Evolutionary conservation across 2,888 invertebrate species (phyloP), one percentile per base, ranked within the genome.

Genomic region (Erebia palarica): DNA sequence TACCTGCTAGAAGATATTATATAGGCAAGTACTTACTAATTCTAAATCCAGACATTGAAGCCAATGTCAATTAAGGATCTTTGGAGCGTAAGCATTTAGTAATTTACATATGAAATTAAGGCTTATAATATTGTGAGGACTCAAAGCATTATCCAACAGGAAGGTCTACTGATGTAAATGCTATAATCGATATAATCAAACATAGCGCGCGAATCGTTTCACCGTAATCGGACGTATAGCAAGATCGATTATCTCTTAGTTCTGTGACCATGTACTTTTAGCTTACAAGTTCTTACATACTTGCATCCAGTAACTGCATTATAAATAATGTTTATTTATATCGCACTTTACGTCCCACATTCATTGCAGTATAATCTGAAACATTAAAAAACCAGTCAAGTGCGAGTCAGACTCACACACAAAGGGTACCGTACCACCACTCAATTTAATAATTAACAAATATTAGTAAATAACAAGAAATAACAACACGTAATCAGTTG

Each of bases 131-230:
- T 84, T 85, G 84, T 83, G 78, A 78, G 81, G 78, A 69, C 51
- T 67, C 65, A 57, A 51, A 71, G 51, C 61, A 57, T 68, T 69
- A 58, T 65, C 57, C 58, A 53, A n/a, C 60, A 82, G 76, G 86
- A 86, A 86, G 84, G 83, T 75, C 76, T 83, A 81, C 83, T 81
- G 84, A 84, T 83, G 85, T 86, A 86, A 88, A 88, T 86, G 85
- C 86, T 86, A 86, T 90, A 87, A 90, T 89, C 87, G 86, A 86
- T 88, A 86, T 89, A 87, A 85, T 86, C 85, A 82, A 80, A 84
- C 84, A 82, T 86, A 84, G 83, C 82, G 81, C 81, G 82, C 70
- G 84, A 85, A 86, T 87, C 88, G 88, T 85, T 89, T 90, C 87
- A 60, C 60, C 79, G 87, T 90, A 89, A 85, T 84, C 85, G 83